These are phyloP conservation scores for Xestobium rufovillosum DNA, from an alignment of 2,888 invertebrate species.

Conservation along the genomic window DNA sequence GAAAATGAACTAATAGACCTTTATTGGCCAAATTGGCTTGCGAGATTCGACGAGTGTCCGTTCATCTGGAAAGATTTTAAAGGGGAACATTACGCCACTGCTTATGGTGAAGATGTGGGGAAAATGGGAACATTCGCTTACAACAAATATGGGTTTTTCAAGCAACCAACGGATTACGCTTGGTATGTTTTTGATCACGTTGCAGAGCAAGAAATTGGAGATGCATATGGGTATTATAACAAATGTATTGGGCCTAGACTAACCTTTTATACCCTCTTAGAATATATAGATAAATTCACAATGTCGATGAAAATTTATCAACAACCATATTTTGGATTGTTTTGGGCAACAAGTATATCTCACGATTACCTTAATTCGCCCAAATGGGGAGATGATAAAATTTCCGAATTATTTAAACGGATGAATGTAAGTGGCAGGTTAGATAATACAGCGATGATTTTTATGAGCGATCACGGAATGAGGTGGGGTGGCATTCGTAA, in stretches of 20 bases:
- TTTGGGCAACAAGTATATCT: slow-evolving; percentile 76
- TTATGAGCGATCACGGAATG: slow-evolving; percentile 85
- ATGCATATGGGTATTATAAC: slow-evolving; percentile 56
- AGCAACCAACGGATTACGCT: slow-evolving; percentile 79
- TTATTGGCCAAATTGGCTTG: slow-evolving; percentile 50
- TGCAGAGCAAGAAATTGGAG: slow-evolving; percentile 54
- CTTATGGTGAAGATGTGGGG: slow-evolving; percentile 77
- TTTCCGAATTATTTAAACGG: slow-evolving; percentile 51
- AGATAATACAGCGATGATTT: slow-evolving; percentile 60
- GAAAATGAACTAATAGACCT: slow-evolving; percentile 55
- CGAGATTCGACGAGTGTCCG: slow-evolving; percentile 65
- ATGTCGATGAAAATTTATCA: slow-evolving; percentile 49
- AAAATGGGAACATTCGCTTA: slow-evolving; percentile 76
- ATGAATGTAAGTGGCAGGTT: slow-evolving; percentile 49
- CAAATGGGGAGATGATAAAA: slow-evolving; percentile 60
- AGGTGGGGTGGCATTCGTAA: slow-evolving; percentile 76
- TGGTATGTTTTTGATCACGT: slow-evolving; percentile 65
- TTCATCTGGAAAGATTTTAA: slow-evolving; percentile 69
- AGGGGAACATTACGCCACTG: slow-evolving; percentile 64
- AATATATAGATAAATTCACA: slow-evolving; percentile 61
- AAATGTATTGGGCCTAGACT: slow-evolving; percentile 65
- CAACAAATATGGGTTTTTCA: slow-evolving; percentile 64
- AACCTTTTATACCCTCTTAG: slow-evolving; percentile 62
- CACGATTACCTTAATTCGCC: slow-evolving; percentile 81
- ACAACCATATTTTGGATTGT: slow-evolving; percentile 68